phyloP scores from a whole-genome alignment of 2,797 vertebrate species.

The Eremophila alpestris region DNA sequence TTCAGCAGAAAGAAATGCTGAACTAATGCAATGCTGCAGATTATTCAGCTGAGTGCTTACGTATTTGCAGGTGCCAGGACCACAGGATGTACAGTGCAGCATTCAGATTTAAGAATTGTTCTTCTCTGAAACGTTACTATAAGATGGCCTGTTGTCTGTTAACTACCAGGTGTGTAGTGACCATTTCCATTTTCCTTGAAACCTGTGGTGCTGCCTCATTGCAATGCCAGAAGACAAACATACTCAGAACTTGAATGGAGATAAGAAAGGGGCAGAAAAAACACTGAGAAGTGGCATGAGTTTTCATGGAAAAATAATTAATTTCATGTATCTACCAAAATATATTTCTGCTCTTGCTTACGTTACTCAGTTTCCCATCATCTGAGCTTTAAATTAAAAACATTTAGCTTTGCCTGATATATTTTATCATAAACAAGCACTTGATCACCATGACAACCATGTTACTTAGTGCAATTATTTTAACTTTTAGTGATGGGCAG shows the following conservation, averaged over 20 bases:
- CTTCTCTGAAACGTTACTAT: background rate
- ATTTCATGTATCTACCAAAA: background rate
- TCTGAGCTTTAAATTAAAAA: slow-evolving; percentile 30
- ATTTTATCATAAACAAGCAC: slow-evolving; percentile 25
- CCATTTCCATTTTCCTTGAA: background rate
- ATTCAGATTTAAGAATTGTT: background rate
- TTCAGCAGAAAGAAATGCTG: background rate
- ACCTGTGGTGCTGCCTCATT: background rate
- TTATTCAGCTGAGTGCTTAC: background rate
- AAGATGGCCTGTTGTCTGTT: background rate
- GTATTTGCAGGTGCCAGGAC: background rate
- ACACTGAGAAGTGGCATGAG: background rate
- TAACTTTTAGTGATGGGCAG: background rate
- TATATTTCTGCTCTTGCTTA: background rate
- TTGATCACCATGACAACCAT: slow-evolving; percentile 37
- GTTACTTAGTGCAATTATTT: slow-evolving; percentile 6
- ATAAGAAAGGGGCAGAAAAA: background rate
- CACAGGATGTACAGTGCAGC: background rate
- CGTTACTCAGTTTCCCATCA: background rate
- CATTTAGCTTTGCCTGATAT: background rate
- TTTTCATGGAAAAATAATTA: background rate
- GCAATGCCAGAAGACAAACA: background rate
- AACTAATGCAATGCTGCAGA: slow-evolving; percentile 4
- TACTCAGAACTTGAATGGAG: background rate
- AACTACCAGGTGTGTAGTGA: background rate